phyloP scores from a whole-genome alignment of 2,797 vertebrate genomes.

The Nothura maculosa region DNA sequence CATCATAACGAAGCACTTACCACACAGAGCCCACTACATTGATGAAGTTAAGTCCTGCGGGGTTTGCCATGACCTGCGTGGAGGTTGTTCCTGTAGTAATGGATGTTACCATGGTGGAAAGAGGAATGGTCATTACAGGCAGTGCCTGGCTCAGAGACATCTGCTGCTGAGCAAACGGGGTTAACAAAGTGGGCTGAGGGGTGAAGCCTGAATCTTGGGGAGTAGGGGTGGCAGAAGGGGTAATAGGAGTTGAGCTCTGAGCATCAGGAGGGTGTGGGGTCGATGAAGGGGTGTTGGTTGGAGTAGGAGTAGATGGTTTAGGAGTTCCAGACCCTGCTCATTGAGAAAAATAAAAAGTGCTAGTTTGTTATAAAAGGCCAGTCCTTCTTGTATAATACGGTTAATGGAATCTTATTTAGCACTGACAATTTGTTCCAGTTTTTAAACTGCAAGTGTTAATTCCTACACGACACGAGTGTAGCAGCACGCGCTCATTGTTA shows the following conservation, averaged over 20 bases:
- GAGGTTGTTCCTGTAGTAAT: slow-evolving; percentile 90
- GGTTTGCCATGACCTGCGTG: slow-evolving; percentile 93
- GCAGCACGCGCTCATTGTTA: slow-evolving; percentile 77
- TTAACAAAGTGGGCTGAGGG: slow-evolving; percentile 91
- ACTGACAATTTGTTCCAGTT: slow-evolving; percentile 74
- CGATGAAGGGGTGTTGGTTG: slow-evolving; percentile 95
- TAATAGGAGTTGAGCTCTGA: slow-evolving; percentile 88
- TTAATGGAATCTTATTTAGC: slow-evolving; percentile 83
- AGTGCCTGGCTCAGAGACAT: slow-evolving; percentile 92
- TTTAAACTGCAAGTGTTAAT: slow-evolving; percentile 77
- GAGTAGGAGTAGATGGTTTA: slow-evolving; percentile 96
- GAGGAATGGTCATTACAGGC: slow-evolving; percentile 97
- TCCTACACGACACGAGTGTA: slow-evolving; percentile 70
- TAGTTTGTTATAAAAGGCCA: slow-evolving; percentile 87
- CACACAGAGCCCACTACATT: slow-evolving; percentile 96
- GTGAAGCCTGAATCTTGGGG: slow-evolving; percentile 89
- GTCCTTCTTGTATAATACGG: slow-evolving; percentile 76
- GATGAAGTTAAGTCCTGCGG: slow-evolving; percentile 95
- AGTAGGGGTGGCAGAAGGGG: slow-evolving; percentile 85
- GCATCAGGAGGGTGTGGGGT: slow-evolving; percentile 92
- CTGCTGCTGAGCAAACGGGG: slow-evolving; percentile 94
- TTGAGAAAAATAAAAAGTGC: slow-evolving; percentile 86
- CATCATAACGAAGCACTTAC: slow-evolving; percentile 80
- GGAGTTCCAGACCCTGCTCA: slow-evolving; percentile 96
- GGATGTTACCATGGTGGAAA: slow-evolving; percentile 93